A percentile compares a stretch with the other conserved stretches of the same genome.
These are phyloP conservation scores for Ornithorhynchus anatinus DNA, from an alignment of 2,113 vertebrate species.

Conservation along the genomic window DNA sequence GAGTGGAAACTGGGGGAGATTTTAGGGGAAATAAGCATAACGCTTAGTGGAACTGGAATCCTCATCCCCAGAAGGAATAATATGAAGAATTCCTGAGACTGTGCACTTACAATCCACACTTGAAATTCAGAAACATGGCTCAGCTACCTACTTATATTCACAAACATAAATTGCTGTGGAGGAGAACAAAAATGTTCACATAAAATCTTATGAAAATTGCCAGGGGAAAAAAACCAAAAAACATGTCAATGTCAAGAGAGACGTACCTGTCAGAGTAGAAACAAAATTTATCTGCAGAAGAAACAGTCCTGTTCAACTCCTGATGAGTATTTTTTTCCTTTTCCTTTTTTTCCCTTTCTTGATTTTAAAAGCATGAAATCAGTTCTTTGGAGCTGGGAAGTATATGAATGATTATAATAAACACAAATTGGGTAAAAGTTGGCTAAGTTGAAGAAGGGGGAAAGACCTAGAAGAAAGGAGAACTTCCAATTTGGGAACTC, in stretches of 20 bases:
- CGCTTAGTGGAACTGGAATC: neutral
- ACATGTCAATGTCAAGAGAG: neutral
- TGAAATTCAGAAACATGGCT: slow-evolving; percentile 25
- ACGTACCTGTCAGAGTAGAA: neutral
- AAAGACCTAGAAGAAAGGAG: too few species aligned
- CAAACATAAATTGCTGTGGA: slow-evolving; percentile 16
- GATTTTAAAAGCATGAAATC: neutral
- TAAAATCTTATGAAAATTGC: slow-evolving; percentile 33
- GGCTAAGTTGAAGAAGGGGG: too few species aligned
- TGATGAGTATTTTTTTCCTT: too few species aligned
- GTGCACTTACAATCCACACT: slow-evolving; percentile 15
- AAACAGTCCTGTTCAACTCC: neutral
- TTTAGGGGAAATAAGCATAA: neutral
- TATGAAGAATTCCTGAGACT: slow-evolving; percentile 16
- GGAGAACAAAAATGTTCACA: neutral
- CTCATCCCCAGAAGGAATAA: neutral
- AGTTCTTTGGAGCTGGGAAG: neutral
- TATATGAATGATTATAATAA: neutral
- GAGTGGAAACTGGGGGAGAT: neutral
- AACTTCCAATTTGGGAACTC: too few species aligned
- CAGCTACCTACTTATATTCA: neutral
- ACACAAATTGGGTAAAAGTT: too few species aligned
- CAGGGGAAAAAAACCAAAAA: neutral
- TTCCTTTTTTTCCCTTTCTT: too few species aligned
- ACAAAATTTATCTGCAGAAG: slow-evolving; percentile 6